Conservation (phyloP, 92 coral and sea anemone species). For the Montipora capitata region DNA sequence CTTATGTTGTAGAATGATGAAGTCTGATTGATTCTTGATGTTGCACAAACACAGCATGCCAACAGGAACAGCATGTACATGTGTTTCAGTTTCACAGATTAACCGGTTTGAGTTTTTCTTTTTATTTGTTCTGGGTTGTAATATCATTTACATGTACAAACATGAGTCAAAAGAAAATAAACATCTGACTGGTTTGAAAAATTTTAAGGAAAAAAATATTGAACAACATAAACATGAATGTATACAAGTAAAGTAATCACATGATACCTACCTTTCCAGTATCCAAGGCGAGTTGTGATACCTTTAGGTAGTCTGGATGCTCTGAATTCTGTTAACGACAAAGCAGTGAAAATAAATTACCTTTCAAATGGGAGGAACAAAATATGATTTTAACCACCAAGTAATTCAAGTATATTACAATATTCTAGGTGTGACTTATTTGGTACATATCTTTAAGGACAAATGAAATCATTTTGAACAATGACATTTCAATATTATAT, state of each 20-base stretch:
- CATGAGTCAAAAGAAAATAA: not conserved
- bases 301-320: conserved; percentile 52
- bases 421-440: not conserved
- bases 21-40: too few relatives aligned
- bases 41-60: not conserved
- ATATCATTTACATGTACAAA: not conserved
- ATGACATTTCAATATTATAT: too few relatives aligned
- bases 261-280: conserved; percentile 42
- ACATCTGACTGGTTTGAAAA: not conserved
- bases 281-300: conserved; percentile 57
- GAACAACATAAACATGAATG: too few relatives aligned
- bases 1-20: too few relatives aligned
- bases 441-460: not conserved
- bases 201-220: not conserved
- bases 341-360: not conserved
- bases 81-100: conserved; percentile 2
- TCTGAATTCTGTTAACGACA: conserved; percentile 39
- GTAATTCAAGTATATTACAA: not conserved
- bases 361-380: not conserved
- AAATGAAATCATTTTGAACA: conserved; percentile 4
- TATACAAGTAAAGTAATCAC: not conserved
- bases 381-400: not conserved
- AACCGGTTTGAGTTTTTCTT: not conserved
- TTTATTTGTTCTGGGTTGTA: too few relatives aligned
- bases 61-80: not conserved